Conservation (phyloP, 2,888 invertebrate genomes). For the Ypsolopha scabrella region DNA sequence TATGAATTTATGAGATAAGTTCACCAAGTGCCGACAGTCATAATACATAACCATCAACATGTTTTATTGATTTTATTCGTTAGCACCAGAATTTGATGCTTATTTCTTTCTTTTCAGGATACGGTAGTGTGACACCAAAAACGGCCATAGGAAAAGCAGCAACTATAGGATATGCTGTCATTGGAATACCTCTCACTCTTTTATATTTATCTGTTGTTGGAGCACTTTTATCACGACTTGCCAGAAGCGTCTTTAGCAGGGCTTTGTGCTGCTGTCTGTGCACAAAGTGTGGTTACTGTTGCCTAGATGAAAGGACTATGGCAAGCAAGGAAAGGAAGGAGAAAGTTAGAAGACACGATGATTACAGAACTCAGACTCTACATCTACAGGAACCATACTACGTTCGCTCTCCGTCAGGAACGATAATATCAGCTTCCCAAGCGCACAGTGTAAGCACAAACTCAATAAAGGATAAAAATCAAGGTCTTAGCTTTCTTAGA, state of each 20-base stretch:
- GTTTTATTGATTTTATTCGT: background rate
- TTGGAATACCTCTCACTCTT: slow-evolving; percentile 89
- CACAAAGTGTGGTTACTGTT: slow-evolving; percentile 90
- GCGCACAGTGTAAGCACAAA: slow-evolving; percentile 53
- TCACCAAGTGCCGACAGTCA: too few relatives aligned
- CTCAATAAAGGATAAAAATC: slow-evolving; percentile 56
- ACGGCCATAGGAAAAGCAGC: slow-evolving; percentile 92
- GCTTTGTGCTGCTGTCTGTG: slow-evolving; percentile 88
- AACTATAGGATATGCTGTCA: slow-evolving; percentile 88
- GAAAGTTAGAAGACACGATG: slow-evolving; percentile 79
- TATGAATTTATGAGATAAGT: too few relatives aligned
- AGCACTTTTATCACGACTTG: slow-evolving; percentile 84
- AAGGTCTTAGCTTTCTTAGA: slow-evolving; percentile 52
- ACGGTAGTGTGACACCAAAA: slow-evolving; percentile 92
- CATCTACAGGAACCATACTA: slow-evolving; percentile 79
- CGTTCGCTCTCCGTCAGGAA: slow-evolving; percentile 68
- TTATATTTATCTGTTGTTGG: slow-evolving; percentile 90
- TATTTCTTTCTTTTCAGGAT: slow-evolving; percentile 71
- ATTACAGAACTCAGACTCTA: slow-evolving; percentile 72
- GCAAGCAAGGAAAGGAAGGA: slow-evolving; percentile 83
- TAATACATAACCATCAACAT: too few relatives aligned
- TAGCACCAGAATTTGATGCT: background rate
- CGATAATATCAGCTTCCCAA: slow-evolving; percentile 64
- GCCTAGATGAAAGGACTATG: slow-evolving; percentile 87
- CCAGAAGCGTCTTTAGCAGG: slow-evolving; percentile 84